Evolutionary conservation across 1,140 invertebrate species (phyloP), one percentile per base, ranked within the genome.

Genomic region (Saccostrea cuccullata): DNA sequence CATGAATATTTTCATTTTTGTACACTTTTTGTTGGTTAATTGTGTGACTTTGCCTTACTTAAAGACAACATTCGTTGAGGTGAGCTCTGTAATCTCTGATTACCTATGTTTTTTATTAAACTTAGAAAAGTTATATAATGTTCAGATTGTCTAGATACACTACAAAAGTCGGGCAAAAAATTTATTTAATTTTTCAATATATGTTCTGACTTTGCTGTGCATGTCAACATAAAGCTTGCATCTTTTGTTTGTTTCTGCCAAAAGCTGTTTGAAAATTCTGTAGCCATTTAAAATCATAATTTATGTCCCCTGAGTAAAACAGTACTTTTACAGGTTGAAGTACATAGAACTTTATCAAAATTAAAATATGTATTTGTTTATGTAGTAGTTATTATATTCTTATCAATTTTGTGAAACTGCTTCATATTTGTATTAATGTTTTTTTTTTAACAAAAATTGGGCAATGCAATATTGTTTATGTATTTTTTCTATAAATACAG

Each of bases 381-480:
- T 64, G n/a, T n/a, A 64, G 58, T n/a, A 64, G 17, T 8, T 17
- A 4, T 20, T 64, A 20, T 60, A 64, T 17, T n/a, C 58, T 64
- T n/a, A 20, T 64, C 5, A 64, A 64, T 20, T 64, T 64, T 20
- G 6, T 64, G 17, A 20, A n/a, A 64, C n/a, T 64, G 58, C n/a
- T 64, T 64, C 58, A 64, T 64, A 20, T 20, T 6, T 64, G 58
- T 64, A 64, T 64, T 60, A 17, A 20, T 64, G 3, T 64, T 20
- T n/a, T 64, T n/a, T 64, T 64, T 64, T 20, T n/a, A 64, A 64
- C 17, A 8, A 64, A 64, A 26, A 77, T 30, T 77, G 70, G 70
- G 70, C 58, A 64, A 64, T 77, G 70, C 70, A 77, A 77, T 77
- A 77, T 77, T 77, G 26, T 77, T 30, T 77, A 30, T 77, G 70